Base-by-base conservation (phyloP, 1,140 invertebrate species). In the Prorops nasuta region DNA sequence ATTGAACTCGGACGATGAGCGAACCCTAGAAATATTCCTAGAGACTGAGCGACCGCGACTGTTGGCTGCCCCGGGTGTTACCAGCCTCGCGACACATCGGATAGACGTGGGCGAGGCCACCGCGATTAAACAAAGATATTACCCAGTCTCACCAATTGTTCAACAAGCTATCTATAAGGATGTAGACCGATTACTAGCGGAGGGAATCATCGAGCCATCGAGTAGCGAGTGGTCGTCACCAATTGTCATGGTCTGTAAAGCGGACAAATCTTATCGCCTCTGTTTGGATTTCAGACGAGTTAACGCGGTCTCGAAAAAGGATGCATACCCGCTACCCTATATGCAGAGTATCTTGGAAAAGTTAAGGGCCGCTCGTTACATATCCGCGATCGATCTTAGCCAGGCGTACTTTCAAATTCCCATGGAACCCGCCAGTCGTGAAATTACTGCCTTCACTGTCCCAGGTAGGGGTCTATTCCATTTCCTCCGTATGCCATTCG, bases 381-480 rank as follows among this genome's bases (percentile, higher is more conserved):
- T 45, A 14, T 38, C 51, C 0, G 43, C 35, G 2, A 2, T 54
- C 1, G 47, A 50, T 17, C 3, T 55, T 9, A 31, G 32, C 14
- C 18, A 45, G 28, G 51, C 40, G 4, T 48, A 49, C 24, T 17
- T 32, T 10, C 32, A 54, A 20, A 32, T 54, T 9, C 43, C 38
- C 0, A 8, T 50, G 10, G 18, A 36, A 1, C 6, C 14, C 1
- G n/a, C 6, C 10, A 49, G 41, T 42, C 32, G 36, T 3, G 24
- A 39, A 15, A 45, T 39, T n/a, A 35, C 43, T 8, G 43, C 43
- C 7, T 44, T 44, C 14, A 4, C 31, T 4, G 43, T 44, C 2
- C 43, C 43, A 4, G 43, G 31, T 1, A 2, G 19, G 14, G 43
- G 43, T 8, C 19, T 37, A 14, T 37, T 45, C 8, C 34, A 36